Evolutionary conservation across 2,888 invertebrate species (phyloP).

Genomic region (Drosophila paracracens): DNA sequence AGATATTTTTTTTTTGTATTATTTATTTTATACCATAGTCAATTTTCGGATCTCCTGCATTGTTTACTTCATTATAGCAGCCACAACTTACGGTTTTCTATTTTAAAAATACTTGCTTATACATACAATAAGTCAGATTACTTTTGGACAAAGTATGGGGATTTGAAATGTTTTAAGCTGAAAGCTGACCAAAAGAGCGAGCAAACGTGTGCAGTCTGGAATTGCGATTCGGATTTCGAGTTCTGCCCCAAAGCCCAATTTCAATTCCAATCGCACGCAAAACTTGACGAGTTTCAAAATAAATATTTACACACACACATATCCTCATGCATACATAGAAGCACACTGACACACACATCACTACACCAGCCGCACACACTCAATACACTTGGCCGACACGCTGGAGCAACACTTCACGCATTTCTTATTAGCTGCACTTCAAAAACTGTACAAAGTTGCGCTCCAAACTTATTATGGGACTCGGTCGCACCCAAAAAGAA

Average conservation of each 20-base stretch:
- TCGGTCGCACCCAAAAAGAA: constrained; percentile 30
- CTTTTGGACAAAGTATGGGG: too few relatives aligned
- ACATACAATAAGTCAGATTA: neutral
- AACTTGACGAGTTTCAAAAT: constrained; percentile 68
- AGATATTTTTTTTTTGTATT: neutral
- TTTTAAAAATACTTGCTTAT: neutral
- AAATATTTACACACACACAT: constrained; percentile 66
- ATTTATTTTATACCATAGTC: neutral
- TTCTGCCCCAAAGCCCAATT: constrained; percentile 50
- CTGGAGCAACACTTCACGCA: constrained; percentile 71
- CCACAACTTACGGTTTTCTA: neutral
- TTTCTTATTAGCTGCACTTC: constrained; percentile 73
- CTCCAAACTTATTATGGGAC: constrained; percentile 63
- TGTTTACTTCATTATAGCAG: neutral
- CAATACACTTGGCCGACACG: constrained; percentile 45
- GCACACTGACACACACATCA: constrained; percentile 3
- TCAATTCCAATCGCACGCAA: constrained; percentile 61
- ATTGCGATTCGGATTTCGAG: constrained; percentile 19
- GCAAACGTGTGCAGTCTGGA: constrained; percentile 18
- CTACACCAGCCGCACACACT: constrained; percentile 10
- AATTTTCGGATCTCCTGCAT: neutral
- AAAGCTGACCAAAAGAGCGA: constrained; percentile 27
- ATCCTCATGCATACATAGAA: constrained; percentile 4
- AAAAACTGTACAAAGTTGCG: constrained; percentile 54
- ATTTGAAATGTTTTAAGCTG: constrained; percentile 9